Evolutionary conservation across 2,797 vertebrate genomes (phyloP), one percentile per base, ranked within the genome.

Genomic region (Knipowitschia caucasica): DNA sequence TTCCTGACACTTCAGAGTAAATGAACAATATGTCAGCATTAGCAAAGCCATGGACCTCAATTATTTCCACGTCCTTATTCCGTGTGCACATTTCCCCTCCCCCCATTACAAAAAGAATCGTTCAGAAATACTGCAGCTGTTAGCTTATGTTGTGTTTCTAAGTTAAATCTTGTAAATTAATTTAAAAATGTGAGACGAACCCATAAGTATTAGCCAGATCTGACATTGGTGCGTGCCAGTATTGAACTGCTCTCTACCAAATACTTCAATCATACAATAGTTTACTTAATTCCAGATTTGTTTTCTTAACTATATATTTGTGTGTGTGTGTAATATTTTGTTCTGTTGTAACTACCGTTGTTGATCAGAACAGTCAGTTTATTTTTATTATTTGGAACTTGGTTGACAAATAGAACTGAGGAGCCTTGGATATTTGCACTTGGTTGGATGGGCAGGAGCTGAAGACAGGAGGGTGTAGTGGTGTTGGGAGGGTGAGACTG

Each of bases 21-120:
- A 66, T 62, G 71, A 74, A 67, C 36, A 65, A 83, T 70, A 80
- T 62, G 84, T 90, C 83, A 87, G 89, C 89, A 83, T 91, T 87
- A 89, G 84, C 65, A 65, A 89, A 91, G 89, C 87, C 90, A 86
- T 89, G 88, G 89, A 92, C 90, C 90, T 91, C 90, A 86, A 89
- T 79, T 68, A 71, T 59, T 62, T 53, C 70, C 12, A 10, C 62
- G 45, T 71, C 35, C 62, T 77, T 56, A 67, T 56, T 57, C 30
- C 56, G 55, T 64, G 56, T 72, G 62, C 35, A 67, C 30, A 52
- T 44, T 43, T 35, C 69, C 40, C 73, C 65, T 40, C 21, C 38
- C 65, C 56, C 17, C 54, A 53, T 56, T 30, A 29, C 31, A 50
- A n/a, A 35, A 24, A 59, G 49, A 66, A 59, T 81, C 82, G 73